A percentile compares a stretch with the other conserved stretches of the same genome.
Conservation (phyloP, 2,113 vertebrate species). For the Oreamnos americanus region DNA sequence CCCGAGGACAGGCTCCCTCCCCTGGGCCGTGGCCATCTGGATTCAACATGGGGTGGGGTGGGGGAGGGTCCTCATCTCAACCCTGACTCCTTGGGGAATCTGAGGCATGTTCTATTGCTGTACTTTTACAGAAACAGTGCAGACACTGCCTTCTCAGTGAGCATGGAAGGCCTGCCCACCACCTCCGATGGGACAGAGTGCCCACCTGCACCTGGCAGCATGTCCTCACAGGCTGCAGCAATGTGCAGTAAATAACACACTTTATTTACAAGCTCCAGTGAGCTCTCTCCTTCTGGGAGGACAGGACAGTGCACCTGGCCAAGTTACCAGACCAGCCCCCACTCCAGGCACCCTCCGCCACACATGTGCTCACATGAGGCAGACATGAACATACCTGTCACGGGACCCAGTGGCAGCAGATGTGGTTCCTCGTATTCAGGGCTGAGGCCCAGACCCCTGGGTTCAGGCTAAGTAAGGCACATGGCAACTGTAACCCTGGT, state of each 20-base stretch:
- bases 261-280: conserved; percentile 74
- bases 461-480: neutral
- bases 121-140: neutral
- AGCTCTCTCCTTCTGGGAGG: neutral
- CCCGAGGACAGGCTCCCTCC: neutral
- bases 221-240: conserved; percentile 11
- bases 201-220: neutral
- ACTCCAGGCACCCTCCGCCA: neutral
- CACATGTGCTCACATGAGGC: neutral
- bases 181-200: neutral
- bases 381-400: conserved; percentile 57
- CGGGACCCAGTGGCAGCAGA: neutral
- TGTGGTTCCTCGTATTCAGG: conserved; percentile 25
- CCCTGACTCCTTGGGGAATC: neutral
- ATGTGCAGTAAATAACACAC: conserved; percentile 76
- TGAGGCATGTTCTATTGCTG: neutral
- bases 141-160: neutral
- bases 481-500: conserved; percentile 52
- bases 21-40: neutral
- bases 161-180: neutral
- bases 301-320: conserved; percentile 28
- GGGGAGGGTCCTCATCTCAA: neutral
- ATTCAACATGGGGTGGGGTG: neutral
- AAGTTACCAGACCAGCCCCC: conserved; percentile 37
- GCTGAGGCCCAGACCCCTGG: neutral